These are phyloP conservation scores for Ditylenchus dipsaci DNA, from an alignment of 1,140 invertebrate species.

Conservation along the genomic window DNA sequence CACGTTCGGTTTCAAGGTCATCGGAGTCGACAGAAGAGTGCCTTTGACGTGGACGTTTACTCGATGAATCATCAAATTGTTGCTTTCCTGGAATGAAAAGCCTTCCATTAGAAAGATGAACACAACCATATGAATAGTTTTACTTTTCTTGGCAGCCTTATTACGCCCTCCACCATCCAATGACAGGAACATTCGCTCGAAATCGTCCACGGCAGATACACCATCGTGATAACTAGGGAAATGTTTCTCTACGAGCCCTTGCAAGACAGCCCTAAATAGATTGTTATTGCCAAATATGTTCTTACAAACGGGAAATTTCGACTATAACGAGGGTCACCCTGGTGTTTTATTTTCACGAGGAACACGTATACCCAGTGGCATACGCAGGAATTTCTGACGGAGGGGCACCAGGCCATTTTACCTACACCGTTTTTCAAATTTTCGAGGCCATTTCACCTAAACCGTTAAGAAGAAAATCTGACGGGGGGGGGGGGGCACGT, in stretches of 20 bases:
- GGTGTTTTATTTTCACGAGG: no score
- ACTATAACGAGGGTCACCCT: no score
- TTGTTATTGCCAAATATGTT: constrained; percentile 3
- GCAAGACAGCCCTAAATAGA: constrained; percentile 43
- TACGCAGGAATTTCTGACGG: no score
- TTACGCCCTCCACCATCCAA: constrained; percentile 9
- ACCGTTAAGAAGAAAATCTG: no score
- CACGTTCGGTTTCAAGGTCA: constrained; percentile 15
- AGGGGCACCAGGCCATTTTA: no score
- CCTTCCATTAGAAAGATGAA: neutral
- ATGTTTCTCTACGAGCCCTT: constrained; percentile 52
- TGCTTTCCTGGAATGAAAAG: constrained; percentile 4
- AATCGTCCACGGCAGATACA: constrained; percentile 43
- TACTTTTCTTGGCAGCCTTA: neutral
- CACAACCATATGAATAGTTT: neutral
- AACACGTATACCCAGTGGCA: no score
- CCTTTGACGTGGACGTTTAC: neutral
- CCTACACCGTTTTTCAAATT: no score
- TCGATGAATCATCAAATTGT: neutral
- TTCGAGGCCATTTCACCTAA: no score
- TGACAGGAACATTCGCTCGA: constrained; percentile 48
- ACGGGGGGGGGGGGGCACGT: no score
- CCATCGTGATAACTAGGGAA: constrained; percentile 50
- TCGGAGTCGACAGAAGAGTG: neutral
- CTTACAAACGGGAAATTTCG: no score